phyloP scores from a whole-genome alignment of 2,888 invertebrate species.

The Ommatoiulus sabulosus region DNA sequence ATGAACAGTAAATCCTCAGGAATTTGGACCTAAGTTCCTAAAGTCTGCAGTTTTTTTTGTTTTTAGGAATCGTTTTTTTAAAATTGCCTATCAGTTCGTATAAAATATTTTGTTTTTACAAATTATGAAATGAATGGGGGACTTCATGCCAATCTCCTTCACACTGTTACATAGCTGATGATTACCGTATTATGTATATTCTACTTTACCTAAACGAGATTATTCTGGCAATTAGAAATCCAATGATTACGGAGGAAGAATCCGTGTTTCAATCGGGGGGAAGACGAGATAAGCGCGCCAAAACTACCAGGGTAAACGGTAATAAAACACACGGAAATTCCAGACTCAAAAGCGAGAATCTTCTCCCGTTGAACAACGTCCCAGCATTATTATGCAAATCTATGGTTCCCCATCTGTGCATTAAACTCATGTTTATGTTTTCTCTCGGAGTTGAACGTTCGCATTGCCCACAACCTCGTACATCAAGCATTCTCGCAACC shows the following conservation, averaged over 20 bases:
- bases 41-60: too few relatives aligned
- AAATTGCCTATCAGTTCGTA: too few relatives aligned
- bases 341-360: background rate
- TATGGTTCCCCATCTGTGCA: background rate
- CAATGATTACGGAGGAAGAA: background rate
- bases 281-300: background rate
- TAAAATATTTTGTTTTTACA: too few relatives aligned
- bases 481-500: background rate
- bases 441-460: background rate
- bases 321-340: background rate
- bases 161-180: too few relatives aligned
- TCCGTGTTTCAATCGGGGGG: background rate
- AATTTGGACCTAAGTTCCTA: too few relatives aligned
- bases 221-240: background rate
- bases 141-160: too few relatives aligned
- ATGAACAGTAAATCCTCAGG: too few relatives aligned
- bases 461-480: background rate
- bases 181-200: too few relatives aligned
- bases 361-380: background rate
- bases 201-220: too few relatives aligned
- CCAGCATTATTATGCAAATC: slow-evolving; percentile 2
- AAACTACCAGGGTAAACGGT: background rate
- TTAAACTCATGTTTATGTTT: background rate
- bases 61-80: too few relatives aligned
- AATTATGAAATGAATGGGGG: too few relatives aligned